Evolutionary conservation across 2,888 invertebrate species (phyloP), one percentile per base, ranked within the genome.

Genomic region (Teinopalpus imperialis): DNA sequence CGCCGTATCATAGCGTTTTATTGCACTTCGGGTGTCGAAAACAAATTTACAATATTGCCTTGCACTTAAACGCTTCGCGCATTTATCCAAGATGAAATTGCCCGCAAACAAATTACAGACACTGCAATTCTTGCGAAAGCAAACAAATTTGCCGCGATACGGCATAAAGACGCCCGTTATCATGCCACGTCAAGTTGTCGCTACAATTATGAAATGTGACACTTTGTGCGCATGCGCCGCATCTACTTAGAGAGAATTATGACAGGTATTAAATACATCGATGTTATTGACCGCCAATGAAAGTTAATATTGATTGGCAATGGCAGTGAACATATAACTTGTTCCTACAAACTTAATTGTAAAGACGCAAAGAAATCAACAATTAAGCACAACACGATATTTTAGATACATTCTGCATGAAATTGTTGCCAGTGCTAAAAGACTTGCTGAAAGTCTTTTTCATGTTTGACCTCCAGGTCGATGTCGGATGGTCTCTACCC

Each of bases 161-260:
- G 43, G 51, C 46, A 54, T 57, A 57, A 63, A 66, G 59, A 63
- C 59, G 61, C 57, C 51, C 51, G 60, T 51, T 51, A 60, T 62
- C 58, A 59, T 61, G 56, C 59, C 54, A 53, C 57, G 55, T 67
- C 69, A 66, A 69, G 63, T 68, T 71, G 66, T 66, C 68, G 61
- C 57, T 65, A 65, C 57, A 59, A 63, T 75, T 74, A 70, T 64
- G 66, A 71, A 69, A 71, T 56, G 57, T 60, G 57, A 52, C 61
- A 58, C 57, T 60, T 54, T 54, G 41, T 57, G 64, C 61, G 62
- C 59, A 59, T 56, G 59, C 54, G 61, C 49, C 49, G 43, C 41
- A 42, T 45, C 43, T 41, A 32, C 51, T 39, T 34, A 24, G 20
- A 23, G 16, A 21, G 27, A 42, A 24, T 45, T 39, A 27, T 27